Percentiles rank a stretch among this genome's conserved stretches.
Evolutionary conservation across 2,888 invertebrate species (phyloP).

Genomic region (Pocota personata): DNA sequence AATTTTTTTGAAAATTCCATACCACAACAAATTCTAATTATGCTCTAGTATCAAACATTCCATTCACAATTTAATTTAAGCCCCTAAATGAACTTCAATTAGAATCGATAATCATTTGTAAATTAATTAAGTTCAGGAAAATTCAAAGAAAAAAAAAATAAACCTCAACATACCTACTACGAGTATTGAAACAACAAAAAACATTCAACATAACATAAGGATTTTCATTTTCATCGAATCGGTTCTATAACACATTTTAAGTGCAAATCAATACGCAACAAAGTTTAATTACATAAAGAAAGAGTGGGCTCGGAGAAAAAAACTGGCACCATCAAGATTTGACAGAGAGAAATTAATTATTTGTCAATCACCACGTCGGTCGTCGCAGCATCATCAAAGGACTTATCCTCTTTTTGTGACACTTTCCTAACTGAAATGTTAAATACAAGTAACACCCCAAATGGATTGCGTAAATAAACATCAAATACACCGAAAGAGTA

Average conservation of each 20-base stretch:
- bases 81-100: background rate
- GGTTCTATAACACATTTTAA: background rate
- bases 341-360: background rate
- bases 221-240: background rate
- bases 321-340: background rate
- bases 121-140: conserved; percentile 19
- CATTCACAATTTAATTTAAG: background rate
- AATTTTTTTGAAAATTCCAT: background rate
- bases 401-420: background rate
- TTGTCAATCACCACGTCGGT: background rate
- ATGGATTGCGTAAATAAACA: background rate
- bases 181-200: background rate
- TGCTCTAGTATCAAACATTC: background rate
- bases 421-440: background rate
- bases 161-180: background rate
- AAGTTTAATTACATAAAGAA: conserved; percentile 25
- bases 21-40: background rate
- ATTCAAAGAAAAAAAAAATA: background rate
- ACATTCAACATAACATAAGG: background rate
- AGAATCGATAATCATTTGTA: conserved; percentile 5
- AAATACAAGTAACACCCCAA: background rate
- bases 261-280: conserved; percentile 29
- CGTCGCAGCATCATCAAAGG: background rate
- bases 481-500: background rate
- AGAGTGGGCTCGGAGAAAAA: background rate